Evolutionary conservation across 2,113 vertebrate genomes (phyloP), one percentile per base, ranked within the genome.

Genomic region (Nannospalax galili): DNA sequence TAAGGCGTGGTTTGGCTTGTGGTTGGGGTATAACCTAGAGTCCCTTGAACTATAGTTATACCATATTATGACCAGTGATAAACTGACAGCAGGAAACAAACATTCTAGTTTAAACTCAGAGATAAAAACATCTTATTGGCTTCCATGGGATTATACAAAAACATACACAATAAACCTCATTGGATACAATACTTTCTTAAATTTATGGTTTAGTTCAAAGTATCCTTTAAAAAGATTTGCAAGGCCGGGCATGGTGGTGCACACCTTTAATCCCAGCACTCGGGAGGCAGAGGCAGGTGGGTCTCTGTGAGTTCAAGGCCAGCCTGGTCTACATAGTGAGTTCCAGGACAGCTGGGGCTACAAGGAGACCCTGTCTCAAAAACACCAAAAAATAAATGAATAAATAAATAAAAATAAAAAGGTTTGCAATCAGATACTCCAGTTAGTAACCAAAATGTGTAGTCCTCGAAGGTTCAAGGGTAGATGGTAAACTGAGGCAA

Each of bases 1-100:
- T 26, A 9, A 88, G 80, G 20, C 64, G 37, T 75, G 42, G 16
- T n/a, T 95, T 97, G 96, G 92, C 84, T 4, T 96, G 67, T 81
- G 62, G 28, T 93, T 96, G 94, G 42, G 69, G 30, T 73, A 40
- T 87, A 77, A 84, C 72, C 94, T 92, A 81, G 20, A 17, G 52
- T 65, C 37, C 48, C 86, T 96, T 98, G 70, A 58, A 75, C 9
- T 92, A 4, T 17, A 48, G 42, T 40, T 79, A 81, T n/a, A 12
- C 1, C 74, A 0, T 64, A 86, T 8, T 26, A n/a, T 3, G 2
- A 45, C 81, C 72, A 80, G 16, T 2, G 85, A 72, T 1, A 96
- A 45, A 40, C 15, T 91, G 58, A 58, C 12, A 94, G 56, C 37
- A 22, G 19, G 60, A 40, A 79, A 78, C 90, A 79, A 92, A 37